These are phyloP conservation scores for Agriopis marginaria DNA, from an alignment of 2,888 invertebrate species.

Conservation along the genomic window DNA sequence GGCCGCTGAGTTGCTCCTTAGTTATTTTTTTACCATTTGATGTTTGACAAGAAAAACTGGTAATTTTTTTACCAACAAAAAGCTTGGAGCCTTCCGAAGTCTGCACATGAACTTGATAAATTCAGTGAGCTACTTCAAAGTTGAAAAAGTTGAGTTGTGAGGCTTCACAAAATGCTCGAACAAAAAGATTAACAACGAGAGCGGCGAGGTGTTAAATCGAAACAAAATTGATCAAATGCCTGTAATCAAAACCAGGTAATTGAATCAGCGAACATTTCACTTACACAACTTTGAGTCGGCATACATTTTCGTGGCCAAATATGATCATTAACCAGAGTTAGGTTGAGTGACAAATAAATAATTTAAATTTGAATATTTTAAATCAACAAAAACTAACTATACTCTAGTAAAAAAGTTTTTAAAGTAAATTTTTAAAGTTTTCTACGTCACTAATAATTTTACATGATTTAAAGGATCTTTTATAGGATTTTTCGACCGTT, in stretches of 20 bases:
- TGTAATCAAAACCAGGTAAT: conserved; percentile 37
- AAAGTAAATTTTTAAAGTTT: too few relatives aligned
- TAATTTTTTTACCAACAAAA: background rate
- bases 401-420: too few relatives aligned
- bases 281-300: background rate
- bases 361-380: too few relatives aligned
- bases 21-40: too few relatives aligned
- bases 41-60: too few relatives aligned
- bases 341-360: too few relatives aligned
- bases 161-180: conserved; percentile 8
- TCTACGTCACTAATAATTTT: too few relatives aligned
- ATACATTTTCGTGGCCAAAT: background rate
- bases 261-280: conserved; percentile 14
- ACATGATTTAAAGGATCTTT: too few relatives aligned
- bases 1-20: too few relatives aligned
- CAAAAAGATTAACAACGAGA: conserved; percentile 33
- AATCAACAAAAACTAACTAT: too few relatives aligned
- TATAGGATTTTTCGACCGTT: too few relatives aligned
- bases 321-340: too few relatives aligned
- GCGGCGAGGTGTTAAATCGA: conserved; percentile 43
- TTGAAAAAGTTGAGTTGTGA: background rate
- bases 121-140: conserved; percentile 15
- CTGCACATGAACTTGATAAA: conserved; percentile 12
- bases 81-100: background rate
- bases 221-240: conserved; percentile 44